Evolutionary conservation across 2,888 invertebrate genomes (phyloP), one percentile per base, ranked within the genome.

Genomic region (Noctua comes): DNA sequence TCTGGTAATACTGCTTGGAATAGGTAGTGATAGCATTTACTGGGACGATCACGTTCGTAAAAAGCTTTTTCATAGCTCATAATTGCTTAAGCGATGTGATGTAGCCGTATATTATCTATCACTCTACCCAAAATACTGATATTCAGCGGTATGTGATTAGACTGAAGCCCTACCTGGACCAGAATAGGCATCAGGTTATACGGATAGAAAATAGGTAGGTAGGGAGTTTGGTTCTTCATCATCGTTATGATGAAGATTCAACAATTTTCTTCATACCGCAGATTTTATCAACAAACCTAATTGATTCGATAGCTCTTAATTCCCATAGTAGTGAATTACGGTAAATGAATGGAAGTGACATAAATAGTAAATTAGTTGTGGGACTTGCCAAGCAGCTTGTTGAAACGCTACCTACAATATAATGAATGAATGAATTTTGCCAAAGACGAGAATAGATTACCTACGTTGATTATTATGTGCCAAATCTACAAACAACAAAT

Each of bases 381-480:
- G 24, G 46, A 40, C 48, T 73, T 65, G 76, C 40, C 57, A 62
- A 54, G 40, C 51, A 46, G 36, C 69, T 43, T 57, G n/a, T 76
- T 43, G 36, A 43, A 62, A 62, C 51, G 46, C 13, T 51, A 27
- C 73, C 31, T 40, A 43, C 24, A 21, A 13, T 21, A 13, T 43
- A 18, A 43, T 59, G 18, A 51, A 75, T 76, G n/a, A 59, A 59
- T 54, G 59, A 13, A 71, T 57, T 65, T 69, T 54, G 70, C 77
- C 70, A 77, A 71, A 71, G 36, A 46, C 36, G 10, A 71, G 21
- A 71, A 24, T 36, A 18, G 31, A 73, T 54, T 77, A 54, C 43
- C 11, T 43, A 46, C 69, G 54, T 82, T 70, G 36, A 54, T 51
- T 54, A 51, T 64, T 66, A n/a, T 62, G 77, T 80, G 70, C 70